Base-by-base conservation (phyloP, 2,797 vertebrate species). In the Gymnopithys bicolor region DNA sequence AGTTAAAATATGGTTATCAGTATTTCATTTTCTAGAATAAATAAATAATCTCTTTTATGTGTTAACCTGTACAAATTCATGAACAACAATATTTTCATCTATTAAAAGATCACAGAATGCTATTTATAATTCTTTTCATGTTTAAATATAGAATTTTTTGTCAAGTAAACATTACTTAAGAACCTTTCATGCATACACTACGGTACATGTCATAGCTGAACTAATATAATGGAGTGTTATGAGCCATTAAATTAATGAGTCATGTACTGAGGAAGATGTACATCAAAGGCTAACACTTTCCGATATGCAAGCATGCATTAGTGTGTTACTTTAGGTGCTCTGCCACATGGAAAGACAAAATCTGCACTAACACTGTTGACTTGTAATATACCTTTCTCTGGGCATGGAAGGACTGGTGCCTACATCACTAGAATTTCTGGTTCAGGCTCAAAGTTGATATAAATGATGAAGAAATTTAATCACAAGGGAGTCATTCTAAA, bases 181-280 rank as follows among this genome's bases (percentile, higher is more conserved):
- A 49, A 45, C 52, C 7, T 15, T 96, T 92, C 75, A 64, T 67
- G 51, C 87, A 80, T 87, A 89, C 58, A 90, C 56, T 92, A 77
- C 87, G 93, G 89, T 92, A 74, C 51, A 66, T 87, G 89, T 93
- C 90, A 87, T 90, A 93, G 69, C 73, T 95, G 45, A 66, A 74
- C 82, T 97, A 93, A 95, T 76, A 96, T 88, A 96, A 96, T 62
- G 70, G 76, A 96, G 82, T 88, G 69, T 82, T 96, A 94, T 69
- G 58, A 96, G 94, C 88, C 95, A 94, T 96, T 96, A 97, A 96
- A 97, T 97, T 95, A 96, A 94, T 96, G 92, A 96, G 68, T 93
- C 89, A 48, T 88, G 87, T 85, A 93, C 67, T 92, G 83, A 96
- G 78, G 62, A 96, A 96, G 93, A 94, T 90, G 90, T 95, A 94